Evolutionary conservation across 2,797 vertebrate species (phyloP), one percentile per base, ranked within the genome.

Genomic region (Peromyscus attwateri): DNA sequence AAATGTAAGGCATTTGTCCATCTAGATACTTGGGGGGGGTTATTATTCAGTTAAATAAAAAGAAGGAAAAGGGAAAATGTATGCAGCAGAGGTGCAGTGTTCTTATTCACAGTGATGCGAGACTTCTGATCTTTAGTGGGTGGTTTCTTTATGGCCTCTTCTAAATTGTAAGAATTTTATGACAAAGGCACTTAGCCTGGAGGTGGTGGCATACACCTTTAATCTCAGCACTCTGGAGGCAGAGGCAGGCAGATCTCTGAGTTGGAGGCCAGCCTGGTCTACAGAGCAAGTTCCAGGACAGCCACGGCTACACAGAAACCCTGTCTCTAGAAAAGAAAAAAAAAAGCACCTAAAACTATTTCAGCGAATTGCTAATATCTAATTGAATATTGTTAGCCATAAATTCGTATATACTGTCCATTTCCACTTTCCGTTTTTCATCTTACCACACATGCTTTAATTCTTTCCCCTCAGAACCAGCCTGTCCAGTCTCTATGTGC

Each of bases 151-250:
- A 25, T 64, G 17, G 6, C n/a, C 57, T 21, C 25, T 88, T 92
- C 90, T 87, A 92, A 88, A 88, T 52, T 37, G 66, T 93, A 90
- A 71, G 37, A 95, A 89, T 60, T 70, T 90, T 70, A 21, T 70
- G 25, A 23, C 37, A 19, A 57, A 70, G 49, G 9, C 0, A 71
- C 66, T 40, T 40, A 73, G 71, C 37, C 21, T 2, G 21, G 71
- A 9, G 23, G 9, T 5, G 21, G 21, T 73, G 71, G 37, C 5
- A 31, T 37, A 40, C 3, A 5, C n/a, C 19, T 40, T 73, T 73
- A 73, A 37, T 73, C 71, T 11, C 37, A 40, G 37, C 10, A 73
- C 21, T 73, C 21, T 1, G 19, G 21, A 71, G 9, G 37, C 21
- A 73, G 37, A 73, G 37, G 71, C n/a, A 25, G 71, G 71, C 3